Percentiles rank a stretch among this genome's conserved stretches.
Evolutionary conservation across 2,797 vertebrate genomes (phyloP).

Genomic region (Hapalemur alaotrensis): DNA sequence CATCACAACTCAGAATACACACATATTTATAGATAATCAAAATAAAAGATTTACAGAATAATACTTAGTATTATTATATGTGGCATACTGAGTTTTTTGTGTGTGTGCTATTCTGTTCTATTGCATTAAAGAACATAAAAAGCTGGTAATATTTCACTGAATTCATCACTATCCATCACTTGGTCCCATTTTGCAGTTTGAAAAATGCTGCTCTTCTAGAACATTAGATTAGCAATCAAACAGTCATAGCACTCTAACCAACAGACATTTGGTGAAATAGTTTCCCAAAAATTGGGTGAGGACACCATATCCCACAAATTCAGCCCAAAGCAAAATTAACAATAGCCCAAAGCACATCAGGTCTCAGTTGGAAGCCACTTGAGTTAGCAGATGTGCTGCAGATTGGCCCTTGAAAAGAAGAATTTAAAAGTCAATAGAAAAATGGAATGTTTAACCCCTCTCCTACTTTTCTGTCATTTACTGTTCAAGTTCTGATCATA

Average conservation of each 20-base stretch:
- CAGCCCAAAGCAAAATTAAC: not conserved
- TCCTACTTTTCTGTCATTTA: not conserved
- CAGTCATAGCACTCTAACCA: not conserved
- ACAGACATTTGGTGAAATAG: not conserved
- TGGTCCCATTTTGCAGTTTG: not conserved
- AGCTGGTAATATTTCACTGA: not conserved
- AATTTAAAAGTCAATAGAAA: not conserved
- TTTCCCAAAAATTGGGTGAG: not conserved
- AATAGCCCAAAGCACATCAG: not conserved
- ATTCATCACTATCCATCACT: not conserved
- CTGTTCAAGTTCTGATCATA: not conserved
- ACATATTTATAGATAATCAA: not conserved
- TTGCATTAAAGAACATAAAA: not conserved
- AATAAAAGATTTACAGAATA: not conserved
- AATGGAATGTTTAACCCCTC: not conserved
- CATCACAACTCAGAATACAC: not conserved
- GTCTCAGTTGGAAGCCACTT: not conserved
- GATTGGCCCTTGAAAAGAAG: not conserved
- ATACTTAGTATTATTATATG: not conserved
- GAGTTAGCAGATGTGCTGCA: not conserved
- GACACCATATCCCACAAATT: not conserved
- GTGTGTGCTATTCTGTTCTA: not conserved
- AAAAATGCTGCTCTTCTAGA: conserved; percentile 4
- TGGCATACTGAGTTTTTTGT: not conserved
- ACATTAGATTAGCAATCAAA: conserved; percentile 15